Percentiles rank a stretch among this genome's conserved stretches.
Conservation (phyloP, 2,888 invertebrate genomes). For the Laothoe populi region DNA sequence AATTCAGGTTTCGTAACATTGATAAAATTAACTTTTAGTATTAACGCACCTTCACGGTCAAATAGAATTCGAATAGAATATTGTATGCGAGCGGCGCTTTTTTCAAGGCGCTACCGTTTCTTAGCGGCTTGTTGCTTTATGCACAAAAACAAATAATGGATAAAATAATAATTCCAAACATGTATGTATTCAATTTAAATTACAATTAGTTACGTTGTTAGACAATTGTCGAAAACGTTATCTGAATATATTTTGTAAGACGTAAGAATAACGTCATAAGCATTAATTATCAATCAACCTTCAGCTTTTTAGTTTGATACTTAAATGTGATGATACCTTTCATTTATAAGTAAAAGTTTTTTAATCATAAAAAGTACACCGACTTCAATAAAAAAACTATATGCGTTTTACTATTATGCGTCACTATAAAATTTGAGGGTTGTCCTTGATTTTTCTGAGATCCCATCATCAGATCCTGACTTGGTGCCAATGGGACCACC, state of each 20-base stretch:
- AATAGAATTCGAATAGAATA: constrained; percentile 6
- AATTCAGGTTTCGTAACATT: constrained; percentile 44
- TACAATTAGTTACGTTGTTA: constrained; percentile 7
- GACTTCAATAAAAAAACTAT: too few relatives aligned
- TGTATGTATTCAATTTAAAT: constrained; percentile 14
- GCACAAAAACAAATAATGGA: constrained; percentile 5
- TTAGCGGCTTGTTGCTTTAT: not conserved
- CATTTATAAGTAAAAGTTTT: too few relatives aligned
- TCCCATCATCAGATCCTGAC: too few relatives aligned
- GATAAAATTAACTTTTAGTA: constrained; percentile 36
- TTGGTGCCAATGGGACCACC: too few relatives aligned
- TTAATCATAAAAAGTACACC: too few relatives aligned
- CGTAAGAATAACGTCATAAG: constrained; percentile 9
- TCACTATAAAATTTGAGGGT: too few relatives aligned
- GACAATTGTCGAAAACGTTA: constrained; percentile 10
- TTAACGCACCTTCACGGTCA: constrained; percentile 37
- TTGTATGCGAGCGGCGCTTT: not conserved
- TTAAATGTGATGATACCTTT: not conserved
- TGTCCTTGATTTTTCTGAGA: too few relatives aligned
- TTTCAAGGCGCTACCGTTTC: constrained; percentile 2
- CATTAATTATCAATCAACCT: too few relatives aligned
- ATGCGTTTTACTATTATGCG: too few relatives aligned
- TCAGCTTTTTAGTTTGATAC: not conserved
- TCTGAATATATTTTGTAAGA: constrained; percentile 3
- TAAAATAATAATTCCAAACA: not conserved